Percentiles rank a stretch among this genome's conserved stretches.
These are phyloP conservation scores for Astreopora myriophthalma DNA, from an alignment of 64 coral and sea anemone genomes.

Conservation along the genomic window DNA sequence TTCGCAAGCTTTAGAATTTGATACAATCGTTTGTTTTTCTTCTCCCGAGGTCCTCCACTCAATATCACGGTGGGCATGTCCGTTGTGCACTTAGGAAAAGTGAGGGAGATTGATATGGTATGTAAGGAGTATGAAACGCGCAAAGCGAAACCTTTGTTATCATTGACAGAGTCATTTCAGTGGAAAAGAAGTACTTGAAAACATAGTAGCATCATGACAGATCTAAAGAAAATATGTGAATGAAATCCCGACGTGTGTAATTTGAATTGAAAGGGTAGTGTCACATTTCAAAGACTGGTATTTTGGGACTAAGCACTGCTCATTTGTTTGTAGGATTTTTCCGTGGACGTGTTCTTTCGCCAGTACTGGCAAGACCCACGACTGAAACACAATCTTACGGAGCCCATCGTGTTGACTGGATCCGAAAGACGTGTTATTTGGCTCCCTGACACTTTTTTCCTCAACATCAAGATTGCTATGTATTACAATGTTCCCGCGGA, in stretches of 20 bases:
- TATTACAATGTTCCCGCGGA: conserved; percentile 61
- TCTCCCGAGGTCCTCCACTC: conserved; percentile 1
- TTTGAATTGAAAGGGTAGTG: no score
- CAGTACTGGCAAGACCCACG: conserved; percentile 72
- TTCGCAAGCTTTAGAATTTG: neutral
- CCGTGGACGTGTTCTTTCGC: conserved; percentile 73
- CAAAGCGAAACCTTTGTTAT: no score
- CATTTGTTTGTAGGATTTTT: conserved; percentile 75
- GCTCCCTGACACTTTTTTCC: conserved; percentile 83
- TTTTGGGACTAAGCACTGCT: no score
- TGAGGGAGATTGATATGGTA: conserved; percentile 86
- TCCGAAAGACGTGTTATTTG: conserved; percentile 39
- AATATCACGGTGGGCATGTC: conserved; percentile 64
- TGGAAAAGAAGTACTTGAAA: no score
- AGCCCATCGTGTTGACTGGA: conserved; percentile 57
- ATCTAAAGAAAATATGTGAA: no score
- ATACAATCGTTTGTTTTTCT: neutral
- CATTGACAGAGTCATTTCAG: no score
- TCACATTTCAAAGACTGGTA: no score
- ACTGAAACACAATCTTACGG: conserved; percentile 48
- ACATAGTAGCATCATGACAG: no score
- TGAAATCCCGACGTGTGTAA: no score
- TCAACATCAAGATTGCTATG: conserved; percentile 77
- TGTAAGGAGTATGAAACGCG: neutral
- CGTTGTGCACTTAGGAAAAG: conserved; percentile 68